Evolutionary conservation across 2,113 vertebrate genomes (phyloP).

Genomic region (Dipodomys merriami): DNA sequence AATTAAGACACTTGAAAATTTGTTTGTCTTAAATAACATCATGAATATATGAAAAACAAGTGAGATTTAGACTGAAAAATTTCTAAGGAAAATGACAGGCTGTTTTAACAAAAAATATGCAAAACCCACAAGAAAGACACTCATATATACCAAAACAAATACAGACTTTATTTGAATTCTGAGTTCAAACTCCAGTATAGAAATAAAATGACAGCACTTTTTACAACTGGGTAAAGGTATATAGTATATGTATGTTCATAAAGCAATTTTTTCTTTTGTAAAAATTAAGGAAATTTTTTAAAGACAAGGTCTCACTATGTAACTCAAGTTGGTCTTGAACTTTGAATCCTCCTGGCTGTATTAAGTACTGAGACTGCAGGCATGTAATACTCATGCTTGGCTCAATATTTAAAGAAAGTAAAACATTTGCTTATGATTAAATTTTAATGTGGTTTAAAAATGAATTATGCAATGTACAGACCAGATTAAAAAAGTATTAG

Average conservation of each 20-base stretch:
- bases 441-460: background rate
- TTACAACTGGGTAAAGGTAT: background rate
- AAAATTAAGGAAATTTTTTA: background rate
- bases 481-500: too few species aligned
- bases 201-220: too few species aligned
- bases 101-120: constrained; percentile 3
- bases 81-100: background rate
- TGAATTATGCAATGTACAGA: background rate
- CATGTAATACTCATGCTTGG: too few species aligned
- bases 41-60: background rate
- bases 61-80: constrained; percentile 2
- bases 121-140: background rate
- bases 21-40: background rate
- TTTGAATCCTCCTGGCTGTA: too few species aligned
- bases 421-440: constrained; percentile 25
- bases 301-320: too few species aligned
- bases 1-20: too few species aligned
- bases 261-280: background rate
- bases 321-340: too few species aligned
- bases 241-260: background rate
- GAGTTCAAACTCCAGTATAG: too few species aligned
- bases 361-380: too few species aligned
- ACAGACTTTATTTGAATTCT: background rate
- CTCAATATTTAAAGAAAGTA: background rate
- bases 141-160: background rate